phyloP scores from a whole-genome alignment of 1,140 invertebrate genomes.

The Apis laboriosa region DNA sequence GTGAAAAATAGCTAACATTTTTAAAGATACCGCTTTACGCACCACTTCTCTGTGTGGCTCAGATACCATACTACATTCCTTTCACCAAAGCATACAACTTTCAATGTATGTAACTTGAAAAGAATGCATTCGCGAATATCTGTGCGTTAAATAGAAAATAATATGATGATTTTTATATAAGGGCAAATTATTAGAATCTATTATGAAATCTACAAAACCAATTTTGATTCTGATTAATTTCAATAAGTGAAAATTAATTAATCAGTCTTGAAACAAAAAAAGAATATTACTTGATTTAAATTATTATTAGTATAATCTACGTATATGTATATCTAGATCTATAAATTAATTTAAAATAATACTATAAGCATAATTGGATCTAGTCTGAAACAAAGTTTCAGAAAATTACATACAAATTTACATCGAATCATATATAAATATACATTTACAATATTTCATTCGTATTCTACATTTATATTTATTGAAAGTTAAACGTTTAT shows the following conservation, averaged over 20 bases:
- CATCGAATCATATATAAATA: not conserved
- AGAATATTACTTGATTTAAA: not conserved
- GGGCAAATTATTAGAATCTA: not conserved
- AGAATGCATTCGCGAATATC: not conserved
- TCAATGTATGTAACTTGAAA: not conserved
- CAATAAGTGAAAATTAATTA: not conserved
- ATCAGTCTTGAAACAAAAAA: not conserved
- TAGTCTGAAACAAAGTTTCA: not conserved
- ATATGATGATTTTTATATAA: too few relatives aligned
- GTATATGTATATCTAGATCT: not conserved
- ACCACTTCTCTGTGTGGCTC: not conserved
- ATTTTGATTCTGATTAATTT: too few relatives aligned
- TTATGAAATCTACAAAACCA: not conserved
- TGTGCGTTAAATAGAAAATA: not conserved
- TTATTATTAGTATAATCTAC: not conserved
- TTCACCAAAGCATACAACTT: conserved; percentile 11
- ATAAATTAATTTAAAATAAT: not conserved
- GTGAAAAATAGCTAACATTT: not conserved
- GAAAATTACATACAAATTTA: not conserved
- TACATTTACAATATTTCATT: not conserved
- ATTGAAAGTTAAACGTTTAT: not conserved
- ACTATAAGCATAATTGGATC: not conserved
- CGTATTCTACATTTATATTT: not conserved
- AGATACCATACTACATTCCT: conserved; percentile 10
- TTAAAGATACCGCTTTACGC: not conserved